Conservation (phyloP, 2,888 invertebrate species). For the Gonocerus acuteangulatus region DNA sequence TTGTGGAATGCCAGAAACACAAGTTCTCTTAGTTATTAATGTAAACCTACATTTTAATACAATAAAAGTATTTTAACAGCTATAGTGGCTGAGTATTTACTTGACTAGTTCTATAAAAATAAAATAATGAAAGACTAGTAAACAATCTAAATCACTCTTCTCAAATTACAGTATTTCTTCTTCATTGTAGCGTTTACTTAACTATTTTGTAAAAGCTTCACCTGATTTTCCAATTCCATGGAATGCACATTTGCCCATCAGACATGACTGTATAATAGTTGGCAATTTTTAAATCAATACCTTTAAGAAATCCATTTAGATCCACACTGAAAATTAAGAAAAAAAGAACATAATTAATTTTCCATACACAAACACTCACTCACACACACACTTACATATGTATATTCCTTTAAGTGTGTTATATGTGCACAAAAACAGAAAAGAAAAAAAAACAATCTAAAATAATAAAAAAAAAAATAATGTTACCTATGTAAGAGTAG, state of each 20-base stretch:
- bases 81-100: no score
- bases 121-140: slow-evolving; percentile 1
- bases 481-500: slow-evolving; percentile 50
- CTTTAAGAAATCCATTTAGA: slow-evolving; percentile 50
- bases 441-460: no score
- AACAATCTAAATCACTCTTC: not conserved
- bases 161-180: not conserved
- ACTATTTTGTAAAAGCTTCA: no score
- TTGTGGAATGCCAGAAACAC: no score
- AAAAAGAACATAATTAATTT: not conserved
- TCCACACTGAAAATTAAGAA: slow-evolving; percentile 37
- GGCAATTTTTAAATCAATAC: slow-evolving; percentile 68
- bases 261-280: slow-evolving; percentile 86
- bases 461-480: not conserved
- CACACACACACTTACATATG: not conserved
- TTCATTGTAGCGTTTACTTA: no score
- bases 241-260: slow-evolving; percentile 85
- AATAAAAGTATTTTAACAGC: no score
- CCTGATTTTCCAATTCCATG: slow-evolving; percentile 74
- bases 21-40: no score
- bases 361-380: not conserved
- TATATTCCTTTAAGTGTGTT: not conserved
- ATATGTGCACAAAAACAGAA: no score
- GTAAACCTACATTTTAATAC: no score
- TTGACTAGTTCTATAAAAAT: no score